Conservation (phyloP, 2,113 vertebrate genomes). For the Meles meles region DNA sequence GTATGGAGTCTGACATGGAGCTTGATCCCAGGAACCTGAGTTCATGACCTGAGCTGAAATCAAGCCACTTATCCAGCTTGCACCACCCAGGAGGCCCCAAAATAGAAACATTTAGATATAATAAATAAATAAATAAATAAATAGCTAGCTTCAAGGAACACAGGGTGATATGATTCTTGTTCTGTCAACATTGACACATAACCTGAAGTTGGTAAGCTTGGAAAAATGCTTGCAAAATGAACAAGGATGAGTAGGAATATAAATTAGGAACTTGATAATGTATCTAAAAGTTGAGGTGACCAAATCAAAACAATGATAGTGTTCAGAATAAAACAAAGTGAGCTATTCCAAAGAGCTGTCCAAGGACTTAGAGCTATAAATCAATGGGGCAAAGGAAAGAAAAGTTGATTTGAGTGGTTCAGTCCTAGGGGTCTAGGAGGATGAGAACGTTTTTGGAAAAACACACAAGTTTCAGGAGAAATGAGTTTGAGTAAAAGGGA, state of each 20-base stretch:
- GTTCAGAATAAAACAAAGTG: background rate
- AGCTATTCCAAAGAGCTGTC: background rate
- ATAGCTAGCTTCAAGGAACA: background rate
- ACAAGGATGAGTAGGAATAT: background rate
- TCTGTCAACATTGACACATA: background rate
- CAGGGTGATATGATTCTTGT: background rate
- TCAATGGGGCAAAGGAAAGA: background rate
- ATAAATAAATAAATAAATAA: background rate
- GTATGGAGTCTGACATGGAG: background rate
- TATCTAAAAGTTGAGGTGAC: background rate
- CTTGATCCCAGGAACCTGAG: background rate
- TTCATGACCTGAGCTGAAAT: background rate
- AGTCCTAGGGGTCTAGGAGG: background rate
- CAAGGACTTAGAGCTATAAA: background rate
- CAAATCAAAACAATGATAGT: background rate
- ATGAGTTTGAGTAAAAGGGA: background rate
- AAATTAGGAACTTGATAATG: background rate
- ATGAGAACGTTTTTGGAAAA: background rate
- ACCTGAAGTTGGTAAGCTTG: background rate
- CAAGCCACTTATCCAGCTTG: background rate
- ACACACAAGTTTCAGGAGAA: background rate
- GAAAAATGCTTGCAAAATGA: background rate
- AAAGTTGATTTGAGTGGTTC: background rate
- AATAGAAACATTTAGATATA: background rate
- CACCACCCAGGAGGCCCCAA: background rate